phyloP scores from a whole-genome alignment of 2,113 vertebrate species.

The Hymenochirus boettgeri region DNA sequence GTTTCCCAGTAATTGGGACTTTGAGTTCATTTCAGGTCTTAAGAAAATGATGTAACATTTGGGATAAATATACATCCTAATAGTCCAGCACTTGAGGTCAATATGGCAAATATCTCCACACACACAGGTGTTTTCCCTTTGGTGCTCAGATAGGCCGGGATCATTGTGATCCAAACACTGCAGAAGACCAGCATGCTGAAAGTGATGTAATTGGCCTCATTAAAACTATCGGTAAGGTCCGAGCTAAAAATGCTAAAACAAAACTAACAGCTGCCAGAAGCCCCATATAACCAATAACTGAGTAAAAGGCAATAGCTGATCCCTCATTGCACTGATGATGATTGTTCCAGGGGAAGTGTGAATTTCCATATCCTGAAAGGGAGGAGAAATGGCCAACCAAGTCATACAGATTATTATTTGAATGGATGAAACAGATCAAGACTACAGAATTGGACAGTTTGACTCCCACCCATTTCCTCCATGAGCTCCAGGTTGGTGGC shows the following conservation, averaged over 20 bases:
- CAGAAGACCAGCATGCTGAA: constrained; percentile 39
- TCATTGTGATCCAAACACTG: constrained; percentile 38
- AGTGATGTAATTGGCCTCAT: constrained; percentile 33
- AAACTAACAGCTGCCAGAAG: constrained; percentile 46
- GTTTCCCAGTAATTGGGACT: neutral
- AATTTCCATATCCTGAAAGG: constrained; percentile 19
- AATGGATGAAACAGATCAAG: constrained; percentile 43
- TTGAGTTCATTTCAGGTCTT: neutral
- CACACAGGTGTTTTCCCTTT: constrained; percentile 6
- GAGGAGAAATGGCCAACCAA: constrained; percentile 44
- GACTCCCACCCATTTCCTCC: constrained; percentile 51
- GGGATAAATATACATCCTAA: neutral
- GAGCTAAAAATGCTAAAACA: constrained; percentile 31
- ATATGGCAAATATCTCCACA: constrained; percentile 14
- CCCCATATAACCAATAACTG: constrained; percentile 50
- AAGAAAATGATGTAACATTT: constrained; percentile 1
- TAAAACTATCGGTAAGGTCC: constrained; percentile 39
- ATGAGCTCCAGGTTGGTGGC: constrained; percentile 33
- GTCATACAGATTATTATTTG: constrained; percentile 42
- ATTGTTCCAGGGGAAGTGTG: constrained; percentile 17
- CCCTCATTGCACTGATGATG: constrained; percentile 47
- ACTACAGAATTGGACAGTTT: constrained; percentile 47
- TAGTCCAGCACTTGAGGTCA: constrained; percentile 4
- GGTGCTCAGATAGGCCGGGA: constrained; percentile 14
- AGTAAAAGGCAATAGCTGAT: constrained; percentile 46